Percentiles rank a stretch among this genome's conserved stretches.
Conservation (phyloP, 2,113 vertebrate species). For the Psilopsiagon aymara region DNA sequence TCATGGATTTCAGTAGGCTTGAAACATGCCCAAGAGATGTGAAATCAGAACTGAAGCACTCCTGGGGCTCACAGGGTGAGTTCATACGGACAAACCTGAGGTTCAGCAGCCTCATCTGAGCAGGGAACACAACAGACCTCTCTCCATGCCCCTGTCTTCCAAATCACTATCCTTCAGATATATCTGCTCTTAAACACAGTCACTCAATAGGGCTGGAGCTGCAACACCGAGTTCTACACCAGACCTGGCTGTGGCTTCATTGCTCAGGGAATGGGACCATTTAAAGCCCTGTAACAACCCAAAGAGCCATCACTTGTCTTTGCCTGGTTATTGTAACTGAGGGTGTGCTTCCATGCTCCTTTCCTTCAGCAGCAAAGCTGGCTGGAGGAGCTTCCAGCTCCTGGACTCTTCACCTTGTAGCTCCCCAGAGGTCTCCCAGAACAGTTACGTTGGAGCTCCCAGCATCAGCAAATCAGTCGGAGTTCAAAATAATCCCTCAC, state of each 20-base stretch:
- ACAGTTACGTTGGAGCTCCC: neutral
- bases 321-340: neutral
- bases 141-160: neutral
- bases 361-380: neutral
- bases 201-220: neutral
- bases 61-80: neutral
- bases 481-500: neutral
- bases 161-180: neutral
- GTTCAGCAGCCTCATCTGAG: neutral
- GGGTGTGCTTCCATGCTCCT: neutral
- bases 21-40: neutral
- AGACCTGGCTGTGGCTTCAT: neutral
- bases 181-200: neutral
- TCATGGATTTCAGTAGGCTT: neutral
- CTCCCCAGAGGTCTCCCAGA: neutral
- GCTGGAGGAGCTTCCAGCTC: neutral
- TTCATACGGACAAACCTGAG: neutral
- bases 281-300: neutral
- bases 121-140: neutral
- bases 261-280: neutral
- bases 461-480: neutral
- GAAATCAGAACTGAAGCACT: neutral
- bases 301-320: neutral
- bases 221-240: neutral
- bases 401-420: neutral